A percentile compares a stretch with the other conserved stretches of the same genome.
Conservation (phyloP, 2,888 invertebrate genomes). For the Acleris emargana region DNA sequence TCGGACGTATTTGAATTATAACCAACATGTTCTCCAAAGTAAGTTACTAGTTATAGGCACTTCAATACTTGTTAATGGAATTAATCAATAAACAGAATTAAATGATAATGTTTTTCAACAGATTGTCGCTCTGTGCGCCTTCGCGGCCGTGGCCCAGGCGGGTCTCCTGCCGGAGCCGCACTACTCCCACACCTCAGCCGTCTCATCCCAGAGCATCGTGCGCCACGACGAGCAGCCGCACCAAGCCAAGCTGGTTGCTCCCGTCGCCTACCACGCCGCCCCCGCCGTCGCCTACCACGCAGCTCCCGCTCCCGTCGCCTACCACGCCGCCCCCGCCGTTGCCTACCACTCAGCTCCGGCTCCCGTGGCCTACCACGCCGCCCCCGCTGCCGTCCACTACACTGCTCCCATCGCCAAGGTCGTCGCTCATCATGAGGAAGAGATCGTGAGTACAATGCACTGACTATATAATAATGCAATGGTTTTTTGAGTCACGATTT, state of each 20-base stretch:
- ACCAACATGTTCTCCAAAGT: constrained; percentile 38
- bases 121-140: constrained; percentile 52
- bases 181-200: constrained; percentile 57
- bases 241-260: constrained; percentile 43
- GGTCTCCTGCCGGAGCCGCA: constrained; percentile 60
- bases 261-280: constrained; percentile 45
- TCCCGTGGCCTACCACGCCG: constrained; percentile 38
- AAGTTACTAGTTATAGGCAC: constrained; percentile 6
- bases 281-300: constrained; percentile 43
- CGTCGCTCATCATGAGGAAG: constrained; percentile 40
- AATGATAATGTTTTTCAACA: constrained; percentile 28
- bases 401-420: constrained; percentile 44
- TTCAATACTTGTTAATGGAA: background rate
- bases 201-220: constrained; percentile 66
- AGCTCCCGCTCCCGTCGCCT: constrained; percentile 45
- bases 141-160: constrained; percentile 52
- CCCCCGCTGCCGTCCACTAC: constrained; percentile 39
- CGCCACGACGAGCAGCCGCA: constrained; percentile 63
- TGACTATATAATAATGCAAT: no score
- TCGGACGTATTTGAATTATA: constrained; percentile 28
- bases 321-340: constrained; percentile 38
- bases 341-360: constrained; percentile 4
- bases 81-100: no score
- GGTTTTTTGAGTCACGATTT: no score
- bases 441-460: constrained; percentile 21